A percentile compares a stretch with the other conserved stretches of the same genome.
Evolutionary conservation across 2,797 vertebrate genomes (phyloP).

Genomic region (Ctenosaura bakeri): DNA sequence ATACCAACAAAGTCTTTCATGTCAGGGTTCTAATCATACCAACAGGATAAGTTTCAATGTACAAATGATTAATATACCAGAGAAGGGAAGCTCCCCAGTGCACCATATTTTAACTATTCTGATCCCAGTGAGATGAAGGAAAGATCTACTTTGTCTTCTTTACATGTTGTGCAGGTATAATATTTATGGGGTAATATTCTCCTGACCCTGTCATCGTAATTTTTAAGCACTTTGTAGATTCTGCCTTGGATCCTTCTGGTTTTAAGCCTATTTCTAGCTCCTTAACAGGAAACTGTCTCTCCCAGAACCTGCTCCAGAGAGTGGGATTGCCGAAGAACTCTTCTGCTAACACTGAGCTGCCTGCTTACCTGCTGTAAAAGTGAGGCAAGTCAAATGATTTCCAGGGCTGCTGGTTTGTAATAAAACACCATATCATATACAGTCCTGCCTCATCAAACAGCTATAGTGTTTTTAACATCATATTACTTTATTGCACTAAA

Average conservation of each 20-base stretch:
- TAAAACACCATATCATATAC: slow-evolving; percentile 29
- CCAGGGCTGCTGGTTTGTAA: slow-evolving; percentile 2
- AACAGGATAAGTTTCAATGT: background rate
- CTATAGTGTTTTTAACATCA: slow-evolving; percentile 17
- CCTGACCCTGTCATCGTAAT: too few species aligned
- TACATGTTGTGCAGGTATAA: too few species aligned
- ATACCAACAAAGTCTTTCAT: too few species aligned
- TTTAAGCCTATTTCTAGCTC: background rate
- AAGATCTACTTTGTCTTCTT: background rate
- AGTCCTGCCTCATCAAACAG: background rate
- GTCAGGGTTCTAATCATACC: too few species aligned
- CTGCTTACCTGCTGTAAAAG: slow-evolving; percentile 24
- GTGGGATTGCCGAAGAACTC: background rate
- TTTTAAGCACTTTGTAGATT: background rate
- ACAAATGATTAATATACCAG: background rate
- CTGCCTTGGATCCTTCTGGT: background rate
- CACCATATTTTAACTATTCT: background rate
- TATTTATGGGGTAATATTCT: background rate
- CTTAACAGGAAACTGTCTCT: background rate
- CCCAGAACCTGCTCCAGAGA: background rate
- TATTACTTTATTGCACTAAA: slow-evolving; percentile 34
- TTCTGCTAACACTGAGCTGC: background rate
- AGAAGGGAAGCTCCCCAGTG: too few species aligned
- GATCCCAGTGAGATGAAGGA: background rate
- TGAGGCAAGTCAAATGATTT: background rate